phyloP scores from a whole-genome alignment of 1,140 invertebrate genomes.

The Adelges cooleyi region DNA sequence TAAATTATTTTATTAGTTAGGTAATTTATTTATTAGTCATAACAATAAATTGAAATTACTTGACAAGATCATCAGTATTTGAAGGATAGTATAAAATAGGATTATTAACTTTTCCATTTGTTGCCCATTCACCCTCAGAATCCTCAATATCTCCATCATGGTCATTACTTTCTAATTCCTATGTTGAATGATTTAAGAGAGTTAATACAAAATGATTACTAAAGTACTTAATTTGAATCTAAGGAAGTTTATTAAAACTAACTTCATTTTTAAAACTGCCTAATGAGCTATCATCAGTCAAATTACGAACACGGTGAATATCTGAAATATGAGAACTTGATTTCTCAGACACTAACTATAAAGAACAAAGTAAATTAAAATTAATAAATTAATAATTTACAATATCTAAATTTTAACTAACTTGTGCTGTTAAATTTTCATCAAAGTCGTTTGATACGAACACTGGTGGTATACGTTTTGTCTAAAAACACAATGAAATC shows the following conservation, averaged over 20 bases:
- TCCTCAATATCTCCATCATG: conserved; percentile 6
- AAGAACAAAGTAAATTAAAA: background rate
- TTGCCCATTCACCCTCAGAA: conserved; percentile 1
- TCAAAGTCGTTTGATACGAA: conserved; percentile 14
- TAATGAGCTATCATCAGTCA: conserved; percentile 57
- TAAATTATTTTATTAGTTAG: background rate
- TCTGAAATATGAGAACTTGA: conserved; percentile 16
- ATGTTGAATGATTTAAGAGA: too few relatives aligned
- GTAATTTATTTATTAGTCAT: too few relatives aligned
- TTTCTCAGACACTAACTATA: conserved; percentile 6
- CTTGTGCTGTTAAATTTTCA: background rate
- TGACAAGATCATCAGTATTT: background rate
- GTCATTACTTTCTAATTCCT: conserved; percentile 8
- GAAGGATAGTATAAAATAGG: background rate
- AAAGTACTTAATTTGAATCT: too few relatives aligned
- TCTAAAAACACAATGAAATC: background rate
- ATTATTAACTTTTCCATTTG: conserved; percentile 6
- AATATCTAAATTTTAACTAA: background rate
- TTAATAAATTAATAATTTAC: too few relatives aligned
- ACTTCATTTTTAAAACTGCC: conserved; percentile 61
- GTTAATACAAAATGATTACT: too few relatives aligned
- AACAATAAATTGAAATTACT: conserved; percentile 1
- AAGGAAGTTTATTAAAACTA: conserved; percentile 34
- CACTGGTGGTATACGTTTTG: background rate
- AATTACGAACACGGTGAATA: conserved; percentile 43